Conservation (phyloP, 2,113 vertebrate genomes). For the Oreochromis aureus region DNA sequence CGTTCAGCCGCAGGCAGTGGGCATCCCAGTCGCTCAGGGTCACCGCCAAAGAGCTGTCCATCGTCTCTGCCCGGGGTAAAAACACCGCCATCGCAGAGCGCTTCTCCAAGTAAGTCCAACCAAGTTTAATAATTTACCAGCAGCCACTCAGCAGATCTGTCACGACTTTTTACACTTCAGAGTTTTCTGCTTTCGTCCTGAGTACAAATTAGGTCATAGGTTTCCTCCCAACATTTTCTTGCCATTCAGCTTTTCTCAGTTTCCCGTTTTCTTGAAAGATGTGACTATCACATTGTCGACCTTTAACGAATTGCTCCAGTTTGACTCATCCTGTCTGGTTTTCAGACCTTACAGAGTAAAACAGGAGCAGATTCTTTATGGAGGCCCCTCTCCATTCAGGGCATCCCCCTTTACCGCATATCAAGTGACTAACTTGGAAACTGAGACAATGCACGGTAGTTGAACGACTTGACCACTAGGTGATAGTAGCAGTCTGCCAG, state of each 20-base stretch:
- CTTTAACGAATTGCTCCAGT: neutral
- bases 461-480: neutral
- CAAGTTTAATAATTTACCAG: conserved; percentile 33
- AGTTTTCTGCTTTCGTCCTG: neutral
- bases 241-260: neutral
- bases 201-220: neutral
- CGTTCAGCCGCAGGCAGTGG: conserved; percentile 85
- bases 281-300: neutral
- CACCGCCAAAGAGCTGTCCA: conserved; percentile 89
- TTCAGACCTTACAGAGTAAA: neutral
- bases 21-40: conserved; percentile 85
- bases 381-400: neutral
- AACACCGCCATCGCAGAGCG: conserved; percentile 82
- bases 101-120: conserved; percentile 84
- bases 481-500: neutral
- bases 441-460: neutral
- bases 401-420: neutral
- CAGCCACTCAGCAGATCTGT: neutral
- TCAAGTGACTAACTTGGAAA: neutral
- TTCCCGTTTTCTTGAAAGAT: neutral
- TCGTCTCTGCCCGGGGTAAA: conserved; percentile 80
- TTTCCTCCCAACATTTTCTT: neutral
- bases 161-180: neutral
- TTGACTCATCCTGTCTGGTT: neutral
- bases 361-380: neutral